These are phyloP conservation scores for Diadumene lineata DNA, from an alignment of 92 coral and sea anemone species.

Conservation along the genomic window DNA sequence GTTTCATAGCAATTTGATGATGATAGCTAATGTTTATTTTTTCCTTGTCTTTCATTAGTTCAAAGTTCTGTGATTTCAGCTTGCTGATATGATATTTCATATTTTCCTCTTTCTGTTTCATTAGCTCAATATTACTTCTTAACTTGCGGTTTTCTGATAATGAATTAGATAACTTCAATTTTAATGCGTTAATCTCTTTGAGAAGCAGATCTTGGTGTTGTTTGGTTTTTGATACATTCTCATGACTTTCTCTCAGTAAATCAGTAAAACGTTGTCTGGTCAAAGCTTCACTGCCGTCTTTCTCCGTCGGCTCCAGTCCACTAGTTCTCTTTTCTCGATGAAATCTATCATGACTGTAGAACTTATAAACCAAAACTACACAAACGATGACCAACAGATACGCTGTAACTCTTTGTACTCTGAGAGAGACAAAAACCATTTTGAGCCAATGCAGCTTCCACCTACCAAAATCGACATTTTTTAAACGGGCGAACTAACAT, in stretches of 20 bases:
- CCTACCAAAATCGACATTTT: neutral
- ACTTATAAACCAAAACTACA: conserved; percentile 53
- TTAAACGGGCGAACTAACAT: neutral
- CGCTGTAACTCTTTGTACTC: conserved; percentile 58
- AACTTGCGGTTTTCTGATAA: conserved; percentile 33
- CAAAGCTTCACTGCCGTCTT: neutral
- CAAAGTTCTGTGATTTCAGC: conserved; percentile 43
- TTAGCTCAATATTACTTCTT: conserved; percentile 37
- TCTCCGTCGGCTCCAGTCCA: neutral
- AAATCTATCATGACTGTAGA: conserved; percentile 42
- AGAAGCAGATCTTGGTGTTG: neutral
- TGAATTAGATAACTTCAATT: conserved; percentile 40
- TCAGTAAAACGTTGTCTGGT: neutral
- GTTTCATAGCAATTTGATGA: neutral
- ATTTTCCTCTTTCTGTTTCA: conserved; percentile 27
- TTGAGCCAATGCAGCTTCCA: neutral
- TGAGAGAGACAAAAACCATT: conserved; percentile 72
- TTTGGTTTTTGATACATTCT: conserved; percentile 4
- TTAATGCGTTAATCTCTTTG: conserved; percentile 45
- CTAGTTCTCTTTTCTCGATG: neutral
- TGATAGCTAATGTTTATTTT: neutral
- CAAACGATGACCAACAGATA: conserved; percentile 43
- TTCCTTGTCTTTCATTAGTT: conserved; percentile 44
- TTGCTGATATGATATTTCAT: conserved; percentile 36
- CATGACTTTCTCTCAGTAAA: neutral